Percentiles rank a stretch among this genome's conserved stretches.
Conservation (phyloP, 2,113 vertebrate genomes). For the Chaenogobius annularis region DNA sequence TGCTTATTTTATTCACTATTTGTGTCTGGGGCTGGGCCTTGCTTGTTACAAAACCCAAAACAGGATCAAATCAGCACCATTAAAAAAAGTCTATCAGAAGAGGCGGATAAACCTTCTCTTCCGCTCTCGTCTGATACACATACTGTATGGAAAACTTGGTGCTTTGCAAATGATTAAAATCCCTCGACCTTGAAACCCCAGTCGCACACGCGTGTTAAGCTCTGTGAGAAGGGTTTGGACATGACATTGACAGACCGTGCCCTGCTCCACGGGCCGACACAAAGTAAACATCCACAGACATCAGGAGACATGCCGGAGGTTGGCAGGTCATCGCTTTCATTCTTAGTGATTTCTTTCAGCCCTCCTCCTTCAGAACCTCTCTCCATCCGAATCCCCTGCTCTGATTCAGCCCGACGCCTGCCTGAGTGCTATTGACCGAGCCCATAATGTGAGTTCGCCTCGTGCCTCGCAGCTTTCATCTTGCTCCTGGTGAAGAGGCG, state of each 20-base stretch:
- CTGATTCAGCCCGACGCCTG: slow-evolving; percentile 42
- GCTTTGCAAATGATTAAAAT: slow-evolving; percentile 11
- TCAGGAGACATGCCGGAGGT: slow-evolving; percentile 2
- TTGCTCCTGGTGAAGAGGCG: slow-evolving; percentile 37
- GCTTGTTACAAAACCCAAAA: no score
- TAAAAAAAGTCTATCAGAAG: no score
- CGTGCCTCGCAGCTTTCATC: slow-evolving; percentile 53
- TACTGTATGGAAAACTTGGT: neutral
- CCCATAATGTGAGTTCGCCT: slow-evolving; percentile 33
- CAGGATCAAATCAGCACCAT: no score
- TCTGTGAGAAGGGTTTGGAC: slow-evolving; percentile 18
- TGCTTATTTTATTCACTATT: no score
- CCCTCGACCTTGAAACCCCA: slow-evolving; percentile 18
- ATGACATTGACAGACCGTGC: slow-evolving; percentile 8
- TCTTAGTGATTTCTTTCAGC: slow-evolving; percentile 49
- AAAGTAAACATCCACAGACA: slow-evolving; percentile 11
- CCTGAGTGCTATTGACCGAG: slow-evolving; percentile 52
- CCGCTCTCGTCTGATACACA: slow-evolving; percentile 21
- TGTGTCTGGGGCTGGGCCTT: no score
- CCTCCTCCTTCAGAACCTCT: slow-evolving; percentile 49
- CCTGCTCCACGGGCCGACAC: neutral
- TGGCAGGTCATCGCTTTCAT: slow-evolving; percentile 24
- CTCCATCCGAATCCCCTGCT: slow-evolving; percentile 42
- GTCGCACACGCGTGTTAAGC: slow-evolving; percentile 9
- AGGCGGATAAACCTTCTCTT: neutral